Percentiles rank a stretch among this genome's conserved stretches.
Conservation (phyloP, 2,113 vertebrate genomes). For the Hippopotamus amphibius region DNA sequence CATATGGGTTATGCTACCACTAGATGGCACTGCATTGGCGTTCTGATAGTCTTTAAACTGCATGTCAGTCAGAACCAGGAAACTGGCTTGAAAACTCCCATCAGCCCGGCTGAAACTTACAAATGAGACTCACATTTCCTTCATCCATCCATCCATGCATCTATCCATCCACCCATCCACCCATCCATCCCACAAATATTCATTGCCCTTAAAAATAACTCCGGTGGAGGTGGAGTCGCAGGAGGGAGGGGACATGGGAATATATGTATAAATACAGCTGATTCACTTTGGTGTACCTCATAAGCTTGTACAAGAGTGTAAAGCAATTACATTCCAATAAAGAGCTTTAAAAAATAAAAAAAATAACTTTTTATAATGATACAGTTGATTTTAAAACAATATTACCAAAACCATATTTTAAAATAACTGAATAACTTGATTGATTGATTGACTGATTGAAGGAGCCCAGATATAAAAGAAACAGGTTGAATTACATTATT, state of each 20-base stretch:
- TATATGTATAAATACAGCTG: no score
- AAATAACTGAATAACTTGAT: background rate
- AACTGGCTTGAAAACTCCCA: background rate
- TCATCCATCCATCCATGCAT: background rate
- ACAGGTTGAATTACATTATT: background rate
- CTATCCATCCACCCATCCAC: background rate
- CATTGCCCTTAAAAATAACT: slow-evolving; percentile 32
- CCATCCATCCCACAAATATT: background rate
- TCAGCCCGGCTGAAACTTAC: background rate
- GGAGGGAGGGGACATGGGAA: no score
- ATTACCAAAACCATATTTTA: background rate
- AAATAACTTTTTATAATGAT: slow-evolving; percentile 33
- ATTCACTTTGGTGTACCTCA: no score
- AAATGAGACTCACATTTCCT: background rate
- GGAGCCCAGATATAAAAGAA: background rate
- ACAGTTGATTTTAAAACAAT: slow-evolving; percentile 36
- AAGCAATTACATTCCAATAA: no score
- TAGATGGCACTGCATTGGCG: slow-evolving; percentile 64
- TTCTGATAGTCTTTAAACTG: background rate
- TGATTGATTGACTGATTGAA: background rate
- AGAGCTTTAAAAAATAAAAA: background rate
- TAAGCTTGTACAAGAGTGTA: no score
- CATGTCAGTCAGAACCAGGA: background rate
- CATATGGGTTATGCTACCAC: background rate
- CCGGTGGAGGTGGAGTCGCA: no score